Conservation (phyloP, 2,113 vertebrate species). For the Aix galericulata region DNA sequence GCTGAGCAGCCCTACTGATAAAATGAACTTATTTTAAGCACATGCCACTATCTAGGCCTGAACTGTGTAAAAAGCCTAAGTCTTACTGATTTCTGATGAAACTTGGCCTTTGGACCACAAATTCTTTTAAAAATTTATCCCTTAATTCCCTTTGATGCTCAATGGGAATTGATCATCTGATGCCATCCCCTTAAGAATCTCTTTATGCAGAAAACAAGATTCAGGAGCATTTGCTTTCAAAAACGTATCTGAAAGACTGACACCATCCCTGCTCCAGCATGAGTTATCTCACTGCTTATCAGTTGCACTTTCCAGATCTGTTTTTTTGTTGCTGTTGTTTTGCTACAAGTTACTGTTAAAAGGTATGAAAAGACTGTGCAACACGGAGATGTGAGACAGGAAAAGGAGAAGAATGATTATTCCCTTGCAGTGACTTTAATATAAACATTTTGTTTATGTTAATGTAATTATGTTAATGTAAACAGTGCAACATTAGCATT, state of each 20-base stretch:
- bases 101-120: neutral
- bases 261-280: neutral
- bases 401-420: neutral
- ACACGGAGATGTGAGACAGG: fast-evolving
- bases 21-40: neutral
- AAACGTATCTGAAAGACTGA: neutral
- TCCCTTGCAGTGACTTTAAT: neutral
- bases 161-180: neutral
- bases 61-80: neutral
- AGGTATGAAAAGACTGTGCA: neutral
- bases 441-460: slow-evolving; percentile 54
- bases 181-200: neutral
- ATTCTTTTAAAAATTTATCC: neutral
- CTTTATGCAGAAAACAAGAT: neutral
- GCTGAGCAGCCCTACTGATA: neutral
- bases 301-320: neutral
- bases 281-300: neutral
- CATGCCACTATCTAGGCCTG: neutral
- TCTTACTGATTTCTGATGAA: neutral
- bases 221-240: neutral
- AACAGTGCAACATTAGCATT: neutral
- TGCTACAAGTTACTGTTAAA: neutral
- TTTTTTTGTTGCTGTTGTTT: neutral
- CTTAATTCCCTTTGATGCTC: neutral
- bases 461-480: slow-evolving; percentile 38